Percentiles rank a stretch among this genome's conserved stretches.
phyloP scores from a whole-genome alignment of 2,113 vertebrate genomes.

The Thamnaconus septentrionalis region DNA sequence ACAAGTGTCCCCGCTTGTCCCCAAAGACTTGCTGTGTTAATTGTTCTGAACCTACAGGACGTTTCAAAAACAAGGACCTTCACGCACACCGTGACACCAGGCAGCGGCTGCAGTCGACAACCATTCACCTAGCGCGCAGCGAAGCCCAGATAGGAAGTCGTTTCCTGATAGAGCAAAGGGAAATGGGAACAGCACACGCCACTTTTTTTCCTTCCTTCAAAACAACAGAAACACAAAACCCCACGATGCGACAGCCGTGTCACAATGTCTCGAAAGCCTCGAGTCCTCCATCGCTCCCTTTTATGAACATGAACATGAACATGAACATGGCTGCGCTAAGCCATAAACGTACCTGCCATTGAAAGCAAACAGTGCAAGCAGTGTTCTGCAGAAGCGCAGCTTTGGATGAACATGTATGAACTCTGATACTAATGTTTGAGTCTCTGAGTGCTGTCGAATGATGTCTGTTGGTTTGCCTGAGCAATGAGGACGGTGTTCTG shows the following conservation, averaged over 20 bases:
- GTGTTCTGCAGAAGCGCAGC: conserved; percentile 36
- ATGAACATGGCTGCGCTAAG: conserved; percentile 14
- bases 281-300: conserved; percentile 6
- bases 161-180: conserved; percentile 53
- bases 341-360: neutral
- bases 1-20: conserved; percentile 4
- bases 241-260: conserved; percentile 16
- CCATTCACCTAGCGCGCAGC: conserved; percentile 28
- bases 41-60: conserved; percentile 31
- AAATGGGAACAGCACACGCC: conserved; percentile 65
- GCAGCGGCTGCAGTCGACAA: conserved; percentile 4
- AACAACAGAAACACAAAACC: conserved; percentile 25
- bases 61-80: conserved; percentile 30
- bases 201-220: conserved; percentile 59
- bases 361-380: conserved; percentile 10
- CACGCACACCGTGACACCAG: conserved; percentile 17
- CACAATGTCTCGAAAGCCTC: conserved; percentile 7
- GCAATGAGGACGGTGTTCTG: conserved; percentile 42
- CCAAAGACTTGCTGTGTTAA: conserved; percentile 11
- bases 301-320: conserved; percentile 22
- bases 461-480: conserved; percentile 51
- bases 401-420: conserved; percentile 32
- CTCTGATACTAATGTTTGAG: conserved; percentile 59
- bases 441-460: conserved; percentile 65
- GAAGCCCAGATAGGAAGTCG: conserved; percentile 34